Base-by-base conservation (phyloP, 2,113 vertebrate genomes). In the Leptosomus discolor region DNA sequence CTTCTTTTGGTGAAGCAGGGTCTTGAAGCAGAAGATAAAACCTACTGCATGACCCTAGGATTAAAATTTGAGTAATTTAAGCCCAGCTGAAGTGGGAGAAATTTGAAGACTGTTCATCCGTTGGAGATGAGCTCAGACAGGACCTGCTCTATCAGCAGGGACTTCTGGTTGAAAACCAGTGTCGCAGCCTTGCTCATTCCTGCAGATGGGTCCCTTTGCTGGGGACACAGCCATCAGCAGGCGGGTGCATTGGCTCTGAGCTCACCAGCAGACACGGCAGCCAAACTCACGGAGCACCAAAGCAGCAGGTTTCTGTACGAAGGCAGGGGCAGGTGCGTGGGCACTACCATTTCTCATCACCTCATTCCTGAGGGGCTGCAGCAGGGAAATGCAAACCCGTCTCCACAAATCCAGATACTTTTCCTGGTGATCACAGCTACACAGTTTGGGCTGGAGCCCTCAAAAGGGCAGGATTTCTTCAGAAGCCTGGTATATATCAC, bases 361-460 rank as follows among this genome's bases (percentile, higher is more conserved):
- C 45, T 27, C 19, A 0, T 4, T 32, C 65, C 68, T 34, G 39
- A 0, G 2, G 48, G 37, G 60, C n/a, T 1, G 1, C 19, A n/a
- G 30, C 53, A 54, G 45, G 5, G 10, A 71, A 80, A 77, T 26
- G 14, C 27, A 69, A 56, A 45, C 27, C 64, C 5, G 1, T 8
- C 58, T 60, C 64, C 23, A 24, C 13, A 58, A 26, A 58, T 36
- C 21, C 16, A 5, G 39, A 15, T 12, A 30, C 19, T 45, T 27
- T 30, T 70, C 11, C 36, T 20, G 36, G 23, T 26, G 36, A 64
- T 12, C 36, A 39, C 27, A 48, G 21, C 36, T 43, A 3, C 4
- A 32, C 56, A 29, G 37, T 19, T 19, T 18, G 45, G 60, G 45
- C 24, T 27, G 34, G 18, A 88, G 56, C 61, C 53, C 86, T 71